A percentile compares a stretch with the other conserved stretches of the same genome.
Conservation (phyloP, 2,888 invertebrate species). For the Sympetrum striolatum region DNA sequence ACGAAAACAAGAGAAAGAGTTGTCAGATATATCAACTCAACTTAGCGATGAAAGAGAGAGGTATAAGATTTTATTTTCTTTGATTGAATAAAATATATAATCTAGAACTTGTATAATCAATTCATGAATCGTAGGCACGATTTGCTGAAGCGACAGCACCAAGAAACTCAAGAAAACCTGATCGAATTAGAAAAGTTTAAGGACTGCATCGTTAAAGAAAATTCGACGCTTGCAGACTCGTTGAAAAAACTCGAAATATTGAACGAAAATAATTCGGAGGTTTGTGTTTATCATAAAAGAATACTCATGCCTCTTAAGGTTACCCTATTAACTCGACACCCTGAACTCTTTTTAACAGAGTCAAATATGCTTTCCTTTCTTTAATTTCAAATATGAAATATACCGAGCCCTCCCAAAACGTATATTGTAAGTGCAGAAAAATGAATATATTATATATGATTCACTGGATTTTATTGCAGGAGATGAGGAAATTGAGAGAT, state of each 20-base stretch:
- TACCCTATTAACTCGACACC: too few species aligned
- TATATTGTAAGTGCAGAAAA: too few species aligned
- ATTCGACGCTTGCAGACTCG: neutral
- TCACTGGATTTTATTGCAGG: neutral
- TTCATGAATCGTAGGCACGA: neutral
- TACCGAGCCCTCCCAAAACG: too few species aligned
- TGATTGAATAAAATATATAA: neutral
- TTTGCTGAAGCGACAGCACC: neutral
- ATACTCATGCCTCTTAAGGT: too few species aligned
- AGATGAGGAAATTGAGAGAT: neutral
- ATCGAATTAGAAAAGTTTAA: neutral
- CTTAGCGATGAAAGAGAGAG: neutral
- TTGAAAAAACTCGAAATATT: neutral
- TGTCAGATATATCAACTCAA: neutral
- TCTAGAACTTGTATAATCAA: too few species aligned
- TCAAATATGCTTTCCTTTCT: too few species aligned
- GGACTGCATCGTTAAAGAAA: neutral
- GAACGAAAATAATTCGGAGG: neutral
- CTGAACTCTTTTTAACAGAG: too few species aligned
- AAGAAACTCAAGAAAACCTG: neutral
- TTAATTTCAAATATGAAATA: too few species aligned
- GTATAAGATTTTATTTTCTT: neutral
- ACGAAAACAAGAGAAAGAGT: neutral
- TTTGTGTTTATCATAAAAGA: neutral
- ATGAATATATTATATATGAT: neutral